Evolutionary conservation across 2,797 vertebrate genomes (phyloP).

Genomic region (Numenius phaeopus): DNA sequence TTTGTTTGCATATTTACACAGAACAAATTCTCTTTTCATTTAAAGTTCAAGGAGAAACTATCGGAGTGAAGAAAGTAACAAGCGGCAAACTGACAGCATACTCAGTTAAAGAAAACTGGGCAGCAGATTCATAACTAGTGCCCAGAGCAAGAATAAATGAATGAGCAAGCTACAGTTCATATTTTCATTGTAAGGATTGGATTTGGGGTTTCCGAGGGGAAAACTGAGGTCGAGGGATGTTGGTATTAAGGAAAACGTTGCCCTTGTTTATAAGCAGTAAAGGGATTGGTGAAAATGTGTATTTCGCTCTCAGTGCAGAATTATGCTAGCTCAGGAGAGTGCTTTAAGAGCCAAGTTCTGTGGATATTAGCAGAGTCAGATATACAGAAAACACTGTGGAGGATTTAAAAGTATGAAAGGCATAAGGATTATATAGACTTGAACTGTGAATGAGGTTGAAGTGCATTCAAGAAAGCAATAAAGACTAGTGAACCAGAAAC

Average conservation of each 20-base stretch:
- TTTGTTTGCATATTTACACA: neutral
- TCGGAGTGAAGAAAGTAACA: neutral
- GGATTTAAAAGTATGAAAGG: slow-evolving; percentile 76
- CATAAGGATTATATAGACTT: slow-evolving; percentile 76
- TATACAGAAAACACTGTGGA: slow-evolving; percentile 59
- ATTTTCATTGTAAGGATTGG: neutral
- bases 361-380: slow-evolving; percentile 52
- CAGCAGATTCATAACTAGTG: neutral
- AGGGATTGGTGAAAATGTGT: slow-evolving; percentile 13
- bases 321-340: neutral
- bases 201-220: neutral
- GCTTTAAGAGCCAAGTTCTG: neutral
- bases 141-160: neutral
- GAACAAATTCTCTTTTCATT: neutral
- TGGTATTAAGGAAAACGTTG: neutral
- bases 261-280: neutral
- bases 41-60: neutral
- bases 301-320: slow-evolving; percentile 37
- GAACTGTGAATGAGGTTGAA: slow-evolving; percentile 76
- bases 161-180: neutral
- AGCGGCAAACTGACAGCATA: neutral
- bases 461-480: slow-evolving; percentile 79
- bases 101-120: neutral
- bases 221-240: rapidly evolving
- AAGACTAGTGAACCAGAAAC: slow-evolving; percentile 77